Percentiles rank a stretch among this genome's conserved stretches.
Conservation (phyloP, 2,113 vertebrate genomes). For the Candoia aspera region DNA sequence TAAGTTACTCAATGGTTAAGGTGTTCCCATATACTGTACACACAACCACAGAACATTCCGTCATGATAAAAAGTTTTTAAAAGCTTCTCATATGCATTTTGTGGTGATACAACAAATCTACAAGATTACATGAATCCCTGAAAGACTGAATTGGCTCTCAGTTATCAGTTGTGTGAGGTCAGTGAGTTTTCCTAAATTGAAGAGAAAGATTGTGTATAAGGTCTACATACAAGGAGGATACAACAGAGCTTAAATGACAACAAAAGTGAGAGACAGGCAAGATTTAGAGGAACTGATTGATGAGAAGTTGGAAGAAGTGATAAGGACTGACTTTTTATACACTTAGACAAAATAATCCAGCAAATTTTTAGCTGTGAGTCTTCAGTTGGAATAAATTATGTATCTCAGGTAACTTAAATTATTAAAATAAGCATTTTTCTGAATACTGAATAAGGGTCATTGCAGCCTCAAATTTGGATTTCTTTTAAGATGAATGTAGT, state of each 20-base stretch:
- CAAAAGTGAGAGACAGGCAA: background rate
- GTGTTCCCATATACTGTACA: background rate
- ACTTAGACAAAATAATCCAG: slow-evolving; percentile 5
- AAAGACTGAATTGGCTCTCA: background rate
- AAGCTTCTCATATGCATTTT: background rate
- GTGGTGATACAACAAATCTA: background rate
- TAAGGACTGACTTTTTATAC: background rate
- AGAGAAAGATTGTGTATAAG: background rate
- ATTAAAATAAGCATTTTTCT: slow-evolving; percentile 22
- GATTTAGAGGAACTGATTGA: background rate
- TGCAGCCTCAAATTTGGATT: slow-evolving; percentile 2
- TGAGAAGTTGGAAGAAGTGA: background rate
- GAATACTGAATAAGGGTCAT: slow-evolving; percentile 11
- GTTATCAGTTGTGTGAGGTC: background rate
- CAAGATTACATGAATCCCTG: background rate
- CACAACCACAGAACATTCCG: background rate
- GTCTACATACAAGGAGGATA: background rate
- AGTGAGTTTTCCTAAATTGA: background rate
- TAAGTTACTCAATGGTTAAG: background rate
- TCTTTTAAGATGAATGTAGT: background rate
- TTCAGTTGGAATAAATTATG: slow-evolving; percentile 31
- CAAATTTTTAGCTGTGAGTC: background rate
- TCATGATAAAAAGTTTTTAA: background rate
- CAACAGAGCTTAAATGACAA: background rate
- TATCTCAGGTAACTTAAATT: slow-evolving; percentile 20